Evolutionary conservation across 2,113 vertebrate genomes (phyloP), one percentile per base, ranked within the genome.

Genomic region (Gracilinanus agilis): DNA sequence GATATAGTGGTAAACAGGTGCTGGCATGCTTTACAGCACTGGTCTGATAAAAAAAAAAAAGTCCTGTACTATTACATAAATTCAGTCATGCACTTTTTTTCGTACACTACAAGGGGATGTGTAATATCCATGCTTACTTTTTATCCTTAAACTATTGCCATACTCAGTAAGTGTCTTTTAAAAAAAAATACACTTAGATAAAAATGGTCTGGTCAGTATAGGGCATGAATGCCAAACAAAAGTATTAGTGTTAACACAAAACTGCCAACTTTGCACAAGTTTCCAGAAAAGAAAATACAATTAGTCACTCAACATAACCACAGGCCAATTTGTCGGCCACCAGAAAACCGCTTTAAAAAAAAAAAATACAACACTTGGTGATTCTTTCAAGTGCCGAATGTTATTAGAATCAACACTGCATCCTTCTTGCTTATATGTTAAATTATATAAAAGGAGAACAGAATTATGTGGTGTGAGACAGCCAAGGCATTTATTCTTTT

Each of bases 1-100:
- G 99, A 99, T 99, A 98, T 98, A 98, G 97, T 98, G 98, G 96
- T 98, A 98, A 98, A 98, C 98, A 99, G 98, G 99, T 99, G 99
- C 99, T 99, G 98, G 99, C 99, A 99, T 99, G 99, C 99, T 99
- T 98, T 98, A 99, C 98, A 99, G 98, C 99, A 99, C 99, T 98
- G 98, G 98, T 98, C 98, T 98, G 99, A 99, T 99, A 99, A 98
- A 96, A 97, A 83, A 98, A 98, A 98, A 98, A 98, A 98, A 99
- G 98, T 98, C 98, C 98, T 98, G 97, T 99, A 99, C 99, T 99
- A 98, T 98, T 99, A 99, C 99, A 99, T 98, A 98, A 99, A 98
- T 98, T 98, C 99, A 98, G 99, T 99, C 99, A 99, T 99, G 99
- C 99, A 99, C 99, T 99, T 99, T 99, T 98, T 97, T 98, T 98